Evolutionary conservation across 2,113 vertebrate species (phyloP).

Genomic region (Marmota monax): DNA sequence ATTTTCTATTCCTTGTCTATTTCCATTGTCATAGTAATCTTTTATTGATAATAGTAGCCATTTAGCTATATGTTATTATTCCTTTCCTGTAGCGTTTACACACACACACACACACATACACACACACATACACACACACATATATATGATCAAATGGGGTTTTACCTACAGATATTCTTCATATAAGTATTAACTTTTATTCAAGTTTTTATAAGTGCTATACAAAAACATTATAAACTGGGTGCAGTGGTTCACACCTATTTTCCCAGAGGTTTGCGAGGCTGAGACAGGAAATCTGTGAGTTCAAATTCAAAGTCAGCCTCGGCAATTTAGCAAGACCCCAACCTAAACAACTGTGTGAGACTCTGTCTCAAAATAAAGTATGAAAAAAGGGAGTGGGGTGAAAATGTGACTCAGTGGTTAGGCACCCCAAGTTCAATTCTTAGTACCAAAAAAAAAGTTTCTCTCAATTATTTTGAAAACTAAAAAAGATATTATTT

Average conservation of each 20-base stretch:
- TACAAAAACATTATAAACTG: not conserved
- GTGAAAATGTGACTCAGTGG: too few species aligned
- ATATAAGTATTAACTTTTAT: not conserved
- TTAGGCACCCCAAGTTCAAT: too few species aligned
- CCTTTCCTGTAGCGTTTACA: not conserved
- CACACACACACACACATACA: too few species aligned
- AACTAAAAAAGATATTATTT: not conserved
- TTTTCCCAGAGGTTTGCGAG: too few species aligned
- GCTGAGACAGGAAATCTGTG: too few species aligned
- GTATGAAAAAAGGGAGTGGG: too few species aligned
- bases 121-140: too few species aligned
- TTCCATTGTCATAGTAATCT: not conserved
- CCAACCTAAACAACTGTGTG: too few species aligned
- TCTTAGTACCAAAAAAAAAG: not conserved
- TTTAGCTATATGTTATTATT: not conserved
- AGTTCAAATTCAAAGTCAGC: too few species aligned
- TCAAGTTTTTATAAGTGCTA: not conserved
- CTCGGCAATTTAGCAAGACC: too few species aligned
- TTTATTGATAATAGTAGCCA: conserved; percentile 25
- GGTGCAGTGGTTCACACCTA: too few species aligned
- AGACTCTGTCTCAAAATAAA: too few species aligned
- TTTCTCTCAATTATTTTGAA: conserved; percentile 2
- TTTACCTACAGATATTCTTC: not conserved
- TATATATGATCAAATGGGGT: not conserved
- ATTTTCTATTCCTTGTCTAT: conserved; percentile 14